Base-by-base conservation (phyloP, 2,113 vertebrate genomes). In the Neolamprologus hecqui region DNA sequence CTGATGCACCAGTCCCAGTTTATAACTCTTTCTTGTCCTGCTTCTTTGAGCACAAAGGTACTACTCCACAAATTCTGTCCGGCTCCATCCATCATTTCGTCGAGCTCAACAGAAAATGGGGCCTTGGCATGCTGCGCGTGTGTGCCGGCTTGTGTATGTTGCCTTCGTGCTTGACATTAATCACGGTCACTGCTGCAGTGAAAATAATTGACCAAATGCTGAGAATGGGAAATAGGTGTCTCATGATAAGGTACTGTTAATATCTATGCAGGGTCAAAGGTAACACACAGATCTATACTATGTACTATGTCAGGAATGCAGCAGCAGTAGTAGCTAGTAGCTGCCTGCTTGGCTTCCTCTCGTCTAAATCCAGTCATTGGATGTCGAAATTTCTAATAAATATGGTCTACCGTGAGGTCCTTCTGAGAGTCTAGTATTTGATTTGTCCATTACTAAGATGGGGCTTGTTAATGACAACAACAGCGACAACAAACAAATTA, bases 21-120 rank as follows among this genome's bases (percentile, higher is more conserved):
- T 93, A 93, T 86, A 75, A 55, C 49, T 84, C 79, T 84, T 77
- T 79, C 82, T 89, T 45, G 77, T 58, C 77, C 84, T 89, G 88
- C 89, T 83, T 80, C 84, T 91, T 83, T 90, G 65, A 94, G 88
- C 90, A 89, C 82, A 93, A 91, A 90, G 86, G 88, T 86, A 87
- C 75, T 4, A 58, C 68, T 89, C 82, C 89, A 90, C 83, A 90
- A 90, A 90, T 91, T 87, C 85, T 13, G 6, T 65, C 87, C 12
- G 23, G 77, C 81, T 54, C 58, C 79, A 83, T 63, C 79, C 83
- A 87, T 83, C 84, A 87, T 28, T 73, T 85, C 49, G 33, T 51
- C 82, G 21, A 86, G 51, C 45, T 53, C 11, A 13, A 42, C 26
- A 81, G 84, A 88, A 58, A 73, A 47, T 51, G 51, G 7, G 37